Evolutionary conservation across 2,888 invertebrate species (phyloP), one percentile per base, ranked within the genome.

Genomic region (Caenorhabditis afra): DNA sequence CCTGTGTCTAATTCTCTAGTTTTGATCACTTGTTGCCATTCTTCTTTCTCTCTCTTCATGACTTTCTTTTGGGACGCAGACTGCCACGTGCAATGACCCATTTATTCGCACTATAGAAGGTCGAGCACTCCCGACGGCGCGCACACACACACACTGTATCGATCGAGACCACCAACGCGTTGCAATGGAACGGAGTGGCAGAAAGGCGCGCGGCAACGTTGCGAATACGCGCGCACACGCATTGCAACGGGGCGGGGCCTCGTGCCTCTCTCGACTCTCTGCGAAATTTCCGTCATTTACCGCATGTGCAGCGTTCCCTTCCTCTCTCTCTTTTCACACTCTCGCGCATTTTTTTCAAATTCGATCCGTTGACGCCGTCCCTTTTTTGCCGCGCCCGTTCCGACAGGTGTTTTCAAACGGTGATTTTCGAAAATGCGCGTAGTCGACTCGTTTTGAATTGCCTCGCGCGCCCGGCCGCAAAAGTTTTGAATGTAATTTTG

Each of bases 201-300:
- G 10, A 58, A 35, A 14, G 39, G 59, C 39, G 59, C 35, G 65
- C 59, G 52, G 44, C 22, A 14, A 1, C 12, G 11, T 59, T 74
- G 74, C 65, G 18, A 59, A 66, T 39, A 8, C 16, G 29, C 37
- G 58, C 44, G 74, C 66, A 22, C 55, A n/a, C 37, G 11, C 4
- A 10, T 62, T 62, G 70, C 61, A 47, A 3, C 14, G 23, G 49
- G 70, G 70, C 61, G 70, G 47, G 35, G 53, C 23, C 37, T 3
- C 16, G 8, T 22, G 44, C 52, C 61, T 35, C 35, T 70, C 70
- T 45, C 62, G 55, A 59, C 61, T 47, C 29, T 29, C 29, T 29
- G 29, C 59, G 41, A 52, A 74, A 74, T 39, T 52, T 37, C 65
- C 66, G 74, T 74, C 74, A 74, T 59, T 59, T 58, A 44, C 23